phyloP scores from a whole-genome alignment of 2,888 invertebrate genomes.

The Ischnura elegans region DNA sequence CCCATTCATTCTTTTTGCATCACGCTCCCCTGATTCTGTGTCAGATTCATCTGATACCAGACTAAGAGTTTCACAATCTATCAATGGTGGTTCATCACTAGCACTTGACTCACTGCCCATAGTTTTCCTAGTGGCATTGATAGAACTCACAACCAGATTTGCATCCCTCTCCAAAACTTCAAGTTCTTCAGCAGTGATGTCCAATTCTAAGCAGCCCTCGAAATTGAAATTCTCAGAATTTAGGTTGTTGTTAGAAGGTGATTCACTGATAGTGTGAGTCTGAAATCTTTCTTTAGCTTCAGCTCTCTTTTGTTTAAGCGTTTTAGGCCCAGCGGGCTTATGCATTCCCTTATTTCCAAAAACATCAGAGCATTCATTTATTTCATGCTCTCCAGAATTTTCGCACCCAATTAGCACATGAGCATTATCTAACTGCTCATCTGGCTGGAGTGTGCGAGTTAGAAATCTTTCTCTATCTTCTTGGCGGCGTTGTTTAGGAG shows the following conservation, averaged over 20 bases:
- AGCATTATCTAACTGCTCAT: slow-evolving; percentile 76
- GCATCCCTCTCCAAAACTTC: slow-evolving; percentile 80
- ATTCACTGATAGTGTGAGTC: slow-evolving; percentile 81
- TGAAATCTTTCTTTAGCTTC: slow-evolving; percentile 87
- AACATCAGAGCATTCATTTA: slow-evolving; percentile 40
- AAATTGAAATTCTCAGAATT: not conserved
- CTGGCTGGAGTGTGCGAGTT: slow-evolving; percentile 79
- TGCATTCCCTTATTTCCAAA: slow-evolving; percentile 77
- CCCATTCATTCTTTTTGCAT: slow-evolving; percentile 72
- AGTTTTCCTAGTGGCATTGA: slow-evolving; percentile 77
- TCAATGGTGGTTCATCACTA: slow-evolving; percentile 78
- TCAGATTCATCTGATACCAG: slow-evolving; percentile 87
- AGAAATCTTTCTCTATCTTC: slow-evolving; percentile 86
- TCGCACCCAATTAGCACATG: slow-evolving; percentile 75
- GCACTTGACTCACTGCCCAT: slow-evolving; percentile 74
- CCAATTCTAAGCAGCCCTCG: slow-evolving; percentile 60
- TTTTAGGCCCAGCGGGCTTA: slow-evolving; percentile 78
- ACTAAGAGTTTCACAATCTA: slow-evolving; percentile 84
- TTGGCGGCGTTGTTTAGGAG: slow-evolving; percentile 84
- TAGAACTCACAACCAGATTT: slow-evolving; percentile 80
- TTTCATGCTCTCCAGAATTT: not conserved
- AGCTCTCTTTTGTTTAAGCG: slow-evolving; percentile 81
- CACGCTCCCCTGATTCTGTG: slow-evolving; percentile 79
- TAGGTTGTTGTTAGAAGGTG: slow-evolving; percentile 34
- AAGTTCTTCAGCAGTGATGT: slow-evolving; percentile 76